Evolutionary conservation across 2,113 vertebrate species (phyloP).

Genomic region (Rhinopithecus roxellana): DNA sequence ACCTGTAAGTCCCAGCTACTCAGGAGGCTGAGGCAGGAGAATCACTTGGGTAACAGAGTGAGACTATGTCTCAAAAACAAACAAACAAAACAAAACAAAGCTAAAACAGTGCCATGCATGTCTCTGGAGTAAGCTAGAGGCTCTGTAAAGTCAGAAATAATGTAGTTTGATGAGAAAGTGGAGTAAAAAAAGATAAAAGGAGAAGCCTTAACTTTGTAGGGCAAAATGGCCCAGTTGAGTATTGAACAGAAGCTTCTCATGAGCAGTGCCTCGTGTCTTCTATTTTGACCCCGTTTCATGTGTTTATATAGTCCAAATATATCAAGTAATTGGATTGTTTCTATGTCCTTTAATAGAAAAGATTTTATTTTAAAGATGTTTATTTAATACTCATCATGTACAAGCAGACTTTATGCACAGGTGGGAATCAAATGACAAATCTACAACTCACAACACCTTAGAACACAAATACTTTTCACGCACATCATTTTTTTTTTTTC

Average conservation of each 20-base stretch:
- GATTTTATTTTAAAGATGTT: background rate
- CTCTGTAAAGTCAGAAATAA: too few species aligned
- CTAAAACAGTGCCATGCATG: too few species aligned
- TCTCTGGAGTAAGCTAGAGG: too few species aligned
- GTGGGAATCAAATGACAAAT: background rate
- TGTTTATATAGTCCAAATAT: too few species aligned
- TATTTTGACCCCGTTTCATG: accelerated
- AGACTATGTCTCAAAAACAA: too few species aligned
- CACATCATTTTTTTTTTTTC: background rate
- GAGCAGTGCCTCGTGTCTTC: accelerated
- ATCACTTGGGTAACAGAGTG: too few species aligned
- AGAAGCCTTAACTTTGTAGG: background rate
- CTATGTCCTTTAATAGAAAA: background rate
- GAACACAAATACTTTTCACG: background rate
- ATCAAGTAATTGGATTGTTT: background rate
- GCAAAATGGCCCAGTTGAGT: accelerated
- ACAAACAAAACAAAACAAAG: too few species aligned
- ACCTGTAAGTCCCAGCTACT: too few species aligned
- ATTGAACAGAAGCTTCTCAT: accelerated
- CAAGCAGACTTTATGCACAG: background rate
- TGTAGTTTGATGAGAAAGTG: too few species aligned
- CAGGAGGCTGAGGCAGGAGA: too few species aligned
- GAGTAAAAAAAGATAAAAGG: too few species aligned
- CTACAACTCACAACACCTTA: accelerated
- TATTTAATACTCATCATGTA: background rate